Base-by-base conservation (phyloP, 2,888 invertebrate genomes). In the Strigamia crassipes region DNA sequence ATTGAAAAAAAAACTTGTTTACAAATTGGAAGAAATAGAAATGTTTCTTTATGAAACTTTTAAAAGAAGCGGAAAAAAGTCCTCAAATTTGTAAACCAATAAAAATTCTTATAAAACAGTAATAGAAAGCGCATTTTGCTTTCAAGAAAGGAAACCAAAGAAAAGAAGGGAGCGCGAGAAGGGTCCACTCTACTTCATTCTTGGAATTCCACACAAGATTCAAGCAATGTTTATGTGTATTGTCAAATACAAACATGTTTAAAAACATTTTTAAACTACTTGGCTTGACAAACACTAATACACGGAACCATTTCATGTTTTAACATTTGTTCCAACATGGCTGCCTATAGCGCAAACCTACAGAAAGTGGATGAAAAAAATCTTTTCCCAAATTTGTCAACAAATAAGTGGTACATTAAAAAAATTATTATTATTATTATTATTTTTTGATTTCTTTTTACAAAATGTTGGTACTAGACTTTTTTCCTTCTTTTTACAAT, bases 111-210 rank as follows among this genome's bases (percentile, higher is more conserved):
- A 66, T 12, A 21, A 66, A 66, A 66, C 8, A 21, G 23, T 66
- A 66, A 21, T 10, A 38, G 38, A 38, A 66, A 66, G 18, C 23
- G 1, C n/a, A 13, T 27, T 27, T 73, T 73, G 12, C 73, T 73
- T 12, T 6, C 0, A 73, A 31, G 2, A 73, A 13, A 9, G n/a
- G 4, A 15, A 18, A 73, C 5, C 5, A 15, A n/a, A 73, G 73
- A 73, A 73, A 31, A 27, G 73, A 73, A 31, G 73, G 73, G 73
- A 31, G 73, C 23, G n/a, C 73, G n/a, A 73, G 27, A 12, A 73
- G 73, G 73, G 73, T 23, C 73, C 73, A 31, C 18, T 18, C n/a
- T 18, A 56, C 73, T 73, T 73, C 73, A 73, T 73, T 73, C 73
- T 31, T 73, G 15, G n/a, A 73, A 73, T 73, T 73, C 73, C 73